These are phyloP conservation scores for Syritta pipiens DNA, from an alignment of 2,888 invertebrate species.

Conservation along the genomic window DNA sequence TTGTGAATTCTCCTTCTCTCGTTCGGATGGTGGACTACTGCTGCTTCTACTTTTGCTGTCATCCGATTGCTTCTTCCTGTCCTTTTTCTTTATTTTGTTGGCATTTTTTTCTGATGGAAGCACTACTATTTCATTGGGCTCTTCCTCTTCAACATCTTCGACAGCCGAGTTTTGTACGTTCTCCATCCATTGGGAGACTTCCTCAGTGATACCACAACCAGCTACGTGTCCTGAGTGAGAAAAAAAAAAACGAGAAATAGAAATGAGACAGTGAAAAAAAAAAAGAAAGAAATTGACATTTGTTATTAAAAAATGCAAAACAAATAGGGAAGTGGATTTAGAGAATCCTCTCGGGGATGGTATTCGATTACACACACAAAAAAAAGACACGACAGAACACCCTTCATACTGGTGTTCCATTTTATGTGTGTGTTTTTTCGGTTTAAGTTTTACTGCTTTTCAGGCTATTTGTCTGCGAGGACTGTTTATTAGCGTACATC, in stretches of 20 bases:
- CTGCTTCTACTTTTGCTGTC: slow-evolving; percentile 50
- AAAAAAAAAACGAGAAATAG: slow-evolving; percentile 2
- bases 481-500: slow-evolving; percentile 62
- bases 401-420: not conserved
- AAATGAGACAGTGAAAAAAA: too few species aligned
- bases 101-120: slow-evolving; percentile 69
- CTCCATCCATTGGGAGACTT: slow-evolving; percentile 95
- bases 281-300: slow-evolving; percentile 34
- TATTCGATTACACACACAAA: not conserved
- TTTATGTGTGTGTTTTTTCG: slow-evolving; percentile 3
- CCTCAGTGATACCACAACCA: slow-evolving; percentile 93
- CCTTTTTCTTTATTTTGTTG: slow-evolving; percentile 55
- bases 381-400: slow-evolving; percentile 5
- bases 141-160: too few species aligned
- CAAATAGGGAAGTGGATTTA: slow-evolving; percentile 56
- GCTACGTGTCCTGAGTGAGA: slow-evolving; percentile 85
- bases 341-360: slow-evolving; percentile 29
- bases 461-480: slow-evolving; percentile 39
- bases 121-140: slow-evolving; percentile 75
- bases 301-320: slow-evolving; percentile 61
- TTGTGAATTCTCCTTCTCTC: slow-evolving; percentile 3
- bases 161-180: slow-evolving; percentile 89
- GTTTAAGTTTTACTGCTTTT: slow-evolving; percentile 49
- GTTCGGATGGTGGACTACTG: not conserved
- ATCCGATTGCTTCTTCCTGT: slow-evolving; percentile 45